Conservation (phyloP, 2,888 invertebrate species). For the Hirtodrosophila histrioides region DNA sequence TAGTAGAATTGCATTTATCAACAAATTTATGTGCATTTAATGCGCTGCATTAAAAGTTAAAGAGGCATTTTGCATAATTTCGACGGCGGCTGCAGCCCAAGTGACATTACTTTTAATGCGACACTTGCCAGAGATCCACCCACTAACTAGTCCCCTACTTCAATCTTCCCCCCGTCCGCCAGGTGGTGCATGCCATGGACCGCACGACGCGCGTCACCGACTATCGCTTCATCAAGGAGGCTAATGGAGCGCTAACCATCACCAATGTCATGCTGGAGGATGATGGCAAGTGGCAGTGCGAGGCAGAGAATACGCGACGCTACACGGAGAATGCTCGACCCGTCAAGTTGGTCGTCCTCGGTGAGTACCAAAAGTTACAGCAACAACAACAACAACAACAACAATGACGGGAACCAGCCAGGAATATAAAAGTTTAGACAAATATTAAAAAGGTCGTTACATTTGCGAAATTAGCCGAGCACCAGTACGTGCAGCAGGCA, state of each 20-base stretch:
- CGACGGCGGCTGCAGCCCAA: conserved; percentile 28
- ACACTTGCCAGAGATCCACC: conserved; percentile 17
- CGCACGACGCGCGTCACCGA: conserved; percentile 83
- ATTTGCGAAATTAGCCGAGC: conserved; percentile 59
- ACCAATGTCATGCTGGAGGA: conserved; percentile 86
- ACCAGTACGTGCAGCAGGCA: conserved; percentile 33
- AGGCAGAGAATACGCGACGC: conserved; percentile 87
- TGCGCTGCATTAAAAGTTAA: conserved; percentile 66
- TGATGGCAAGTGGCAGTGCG: conserved; percentile 90
- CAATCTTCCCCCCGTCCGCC: conserved; percentile 16
- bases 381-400: conserved; percentile 3
- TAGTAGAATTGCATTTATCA: conserved; percentile 49
- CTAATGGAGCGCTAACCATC: conserved; percentile 84
- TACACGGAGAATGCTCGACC: conserved; percentile 88
- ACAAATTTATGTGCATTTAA: conserved; percentile 63
- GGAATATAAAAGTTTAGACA: conserved; percentile 53
- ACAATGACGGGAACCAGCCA: neutral
- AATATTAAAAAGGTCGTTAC: conserved; percentile 57
- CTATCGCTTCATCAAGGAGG: conserved; percentile 84
- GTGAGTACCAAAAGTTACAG: conserved; percentile 84
- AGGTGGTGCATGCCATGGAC: conserved; percentile 84
- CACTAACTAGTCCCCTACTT: conserved; percentile 2
- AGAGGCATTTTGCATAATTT: conserved; percentile 61
- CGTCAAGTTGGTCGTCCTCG: conserved; percentile 88
- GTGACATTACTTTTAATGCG: conserved; percentile 61